These are phyloP conservation scores for Drosophila repletoides DNA, from an alignment of 1,140 invertebrate species.

Conservation along the genomic window DNA sequence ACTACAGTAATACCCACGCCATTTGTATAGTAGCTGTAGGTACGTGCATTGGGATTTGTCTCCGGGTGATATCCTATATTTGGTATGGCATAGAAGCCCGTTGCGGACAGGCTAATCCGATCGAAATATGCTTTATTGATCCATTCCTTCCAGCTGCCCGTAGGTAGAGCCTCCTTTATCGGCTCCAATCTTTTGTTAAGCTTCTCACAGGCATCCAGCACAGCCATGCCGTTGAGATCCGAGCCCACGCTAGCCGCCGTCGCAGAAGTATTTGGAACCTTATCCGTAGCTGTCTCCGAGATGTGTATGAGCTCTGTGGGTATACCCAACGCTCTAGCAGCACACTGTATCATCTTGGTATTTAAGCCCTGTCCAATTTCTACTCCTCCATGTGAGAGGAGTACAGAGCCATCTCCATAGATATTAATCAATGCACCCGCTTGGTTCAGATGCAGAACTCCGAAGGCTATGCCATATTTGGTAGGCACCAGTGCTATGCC, in stretches of 20 bases:
- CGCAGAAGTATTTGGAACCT: constrained; percentile 96
- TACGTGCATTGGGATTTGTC: constrained; percentile 86
- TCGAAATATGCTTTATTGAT: constrained; percentile 91
- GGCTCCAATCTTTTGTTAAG: constrained; percentile 90
- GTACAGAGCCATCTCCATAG: constrained; percentile 95
- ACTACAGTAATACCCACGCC: constrained; percentile 91
- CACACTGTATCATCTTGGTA: constrained; percentile 97
- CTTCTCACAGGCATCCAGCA: constrained; percentile 92
- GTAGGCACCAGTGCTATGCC: constrained; percentile 94
- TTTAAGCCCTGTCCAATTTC: constrained; percentile 99
- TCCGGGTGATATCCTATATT: constrained; percentile 90
- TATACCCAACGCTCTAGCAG: constrained; percentile 89
- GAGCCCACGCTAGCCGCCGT: constrained; percentile 96
- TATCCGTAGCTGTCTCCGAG: constrained; percentile 94
- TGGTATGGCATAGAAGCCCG: constrained; percentile 93
- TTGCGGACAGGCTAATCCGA: constrained; percentile 91
- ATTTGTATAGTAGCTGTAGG: constrained; percentile 92
- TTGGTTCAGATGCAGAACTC: constrained; percentile 92
- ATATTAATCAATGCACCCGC: constrained; percentile 94
- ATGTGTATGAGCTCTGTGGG: constrained; percentile 92
- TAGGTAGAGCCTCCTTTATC: constrained; percentile 89
- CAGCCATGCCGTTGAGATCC: constrained; percentile 97
- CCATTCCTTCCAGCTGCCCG: constrained; percentile 94
- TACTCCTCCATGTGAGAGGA: constrained; percentile 94
- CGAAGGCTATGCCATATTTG: constrained; percentile 95